Base-by-base conservation (phyloP, 2,888 invertebrate species). In the Xestia rhomboidea region DNA sequence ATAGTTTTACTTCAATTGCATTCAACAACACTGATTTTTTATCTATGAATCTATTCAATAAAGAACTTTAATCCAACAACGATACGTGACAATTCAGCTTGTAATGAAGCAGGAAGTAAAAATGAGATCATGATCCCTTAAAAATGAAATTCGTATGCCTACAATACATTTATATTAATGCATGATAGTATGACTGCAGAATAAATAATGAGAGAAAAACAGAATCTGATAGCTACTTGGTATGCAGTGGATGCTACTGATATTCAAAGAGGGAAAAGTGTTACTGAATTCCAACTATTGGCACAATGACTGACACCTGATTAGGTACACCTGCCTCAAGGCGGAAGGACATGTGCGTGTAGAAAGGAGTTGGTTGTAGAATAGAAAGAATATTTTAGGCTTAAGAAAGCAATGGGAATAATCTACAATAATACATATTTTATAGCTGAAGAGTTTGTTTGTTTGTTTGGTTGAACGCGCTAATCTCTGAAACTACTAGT, bases 121-220 rank as follows among this genome's bases (percentile, higher is more conserved):
- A 87, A 70, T 71, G 72, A 66, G 78, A 73, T 41, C 80, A 73
- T 38, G 34, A 54, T 68, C 64, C 79, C 68, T 71, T 76, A 83
- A 80, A 83, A 86, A 86, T 80, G 51, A 83, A 77, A 80, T 77
- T 67, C 73, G 68, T 71, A 74, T 60, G 72, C 73, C 71, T 72
- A 76, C 79, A 67, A 79, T 68, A 77, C 76, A 77, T 83, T 79
- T 80, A 83, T 85, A 88, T 74, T 76, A 81, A 85, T 87, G 80
- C 69, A 60, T 70, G 44, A 38, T 49, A 44, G 77, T 74, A 79
- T 77, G 72, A 68, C 76, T 75, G 54, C 51, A 68, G 87, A 88
- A 88, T 88, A 76, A 81, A 81, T 87, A 87, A 88, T 85, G n/a
- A 88, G 88, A 87, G 88, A 88, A 88, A 88, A 75, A 88, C 87